Base-by-base conservation (phyloP, 2,888 invertebrate genomes). In the Cerceris ruficornis region DNA sequence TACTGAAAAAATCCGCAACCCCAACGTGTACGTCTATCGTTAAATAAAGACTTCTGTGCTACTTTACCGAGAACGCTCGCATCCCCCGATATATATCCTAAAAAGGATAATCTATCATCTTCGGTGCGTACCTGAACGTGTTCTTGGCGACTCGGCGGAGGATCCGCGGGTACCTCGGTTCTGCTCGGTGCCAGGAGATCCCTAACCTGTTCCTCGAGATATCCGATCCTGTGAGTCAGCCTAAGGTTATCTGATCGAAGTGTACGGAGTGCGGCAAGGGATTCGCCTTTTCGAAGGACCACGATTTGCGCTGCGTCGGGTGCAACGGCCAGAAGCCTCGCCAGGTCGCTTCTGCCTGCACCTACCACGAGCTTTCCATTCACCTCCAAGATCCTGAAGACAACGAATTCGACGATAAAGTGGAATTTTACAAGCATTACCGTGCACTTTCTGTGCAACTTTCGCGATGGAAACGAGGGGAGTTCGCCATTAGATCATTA, bases 151-250 rank as follows among this genome's bases (percentile, higher is more conserved):
- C 57, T 82, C 6, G 87, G 85, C 7, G 88, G 75, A 15, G 87
- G 86, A 58, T 86, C 86, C 28, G 84, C 76, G n/a, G 74, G 79
- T 2, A 79, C 77, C 39, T 88, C 87, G 39, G 89, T 81, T 70
- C 90, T 88, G 41, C 84, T 84, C 7, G 92, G 90, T 42, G 90
- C 81, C 55, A 92, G 78, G 7, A 92, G 86, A 84, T 92, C 92
- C 28, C 90, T 86, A 82, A 97, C 97, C 93, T 97, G 97, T 90
- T 98, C 97, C 92, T 98, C 98, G 73, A 98, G 94, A 92, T 98
- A 98, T 1, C 97, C 96, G 88, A 98, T 98, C 84, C 98, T 94
- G 92, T 98, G 98, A 13, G 97, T 97, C 75, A 98, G 94, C 65
- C 97, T 94, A 77, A 97, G 95, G 93, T 97, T 97, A 92, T 97